These are phyloP conservation scores for Pterocles orientalis DNA, from an alignment of 2,113 vertebrate genomes.

Conservation along the genomic window DNA sequence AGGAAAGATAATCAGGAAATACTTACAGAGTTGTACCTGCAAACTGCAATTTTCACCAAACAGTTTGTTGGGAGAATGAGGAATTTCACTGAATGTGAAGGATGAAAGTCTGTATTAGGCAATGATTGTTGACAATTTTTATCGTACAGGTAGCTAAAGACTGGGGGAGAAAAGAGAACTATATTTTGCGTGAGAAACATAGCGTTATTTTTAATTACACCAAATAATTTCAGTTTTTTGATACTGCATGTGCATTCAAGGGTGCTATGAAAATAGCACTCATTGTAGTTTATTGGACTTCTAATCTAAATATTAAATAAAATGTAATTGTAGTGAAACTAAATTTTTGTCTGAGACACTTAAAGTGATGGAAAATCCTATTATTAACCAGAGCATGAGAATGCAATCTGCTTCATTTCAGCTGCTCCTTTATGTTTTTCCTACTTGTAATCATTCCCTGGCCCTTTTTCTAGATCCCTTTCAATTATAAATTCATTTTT, in stretches of 20 bases:
- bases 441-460: neutral
- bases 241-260: neutral
- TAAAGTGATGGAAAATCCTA: neutral
- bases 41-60: neutral
- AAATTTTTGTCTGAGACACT: neutral
- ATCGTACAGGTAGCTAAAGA: neutral
- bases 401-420: slow-evolving; percentile 19
- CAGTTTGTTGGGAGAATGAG: neutral
- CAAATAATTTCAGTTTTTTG: neutral
- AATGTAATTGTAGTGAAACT: neutral
- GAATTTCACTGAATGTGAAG: neutral
- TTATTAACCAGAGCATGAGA: neutral
- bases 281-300: neutral
- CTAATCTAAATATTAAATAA: neutral
- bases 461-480: slow-evolving; percentile 1
- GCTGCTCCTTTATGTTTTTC: neutral
- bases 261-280: neutral
- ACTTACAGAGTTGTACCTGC: neutral
- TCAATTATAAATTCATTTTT: neutral
- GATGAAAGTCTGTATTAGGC: neutral
- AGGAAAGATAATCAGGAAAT: neutral
- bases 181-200: neutral
- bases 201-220: neutral
- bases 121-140: neutral
- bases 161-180: rapidly evolving